These are phyloP conservation scores for Euwallacea fornicatus DNA, from an alignment of 1,140 invertebrate genomes.

Conservation along the genomic window DNA sequence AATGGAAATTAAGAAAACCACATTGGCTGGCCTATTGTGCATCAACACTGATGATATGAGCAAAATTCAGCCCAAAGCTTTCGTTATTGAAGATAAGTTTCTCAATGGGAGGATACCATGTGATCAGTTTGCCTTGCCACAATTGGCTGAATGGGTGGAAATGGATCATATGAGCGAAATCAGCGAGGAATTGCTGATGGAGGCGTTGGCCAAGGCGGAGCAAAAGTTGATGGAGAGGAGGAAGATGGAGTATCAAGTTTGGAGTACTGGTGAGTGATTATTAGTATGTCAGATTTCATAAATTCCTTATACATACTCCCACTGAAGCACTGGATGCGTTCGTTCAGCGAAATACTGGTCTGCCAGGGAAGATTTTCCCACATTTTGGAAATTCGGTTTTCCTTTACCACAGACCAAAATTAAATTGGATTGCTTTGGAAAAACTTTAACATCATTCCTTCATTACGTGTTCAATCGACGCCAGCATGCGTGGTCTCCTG, in stretches of 20 bases:
- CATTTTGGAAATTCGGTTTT: too few species aligned
- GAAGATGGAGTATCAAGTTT: constrained; percentile 75
- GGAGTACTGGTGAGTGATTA: constrained; percentile 61
- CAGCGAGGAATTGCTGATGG: constrained; percentile 60
- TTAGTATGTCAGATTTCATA: too few species aligned
- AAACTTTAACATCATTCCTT: too few species aligned
- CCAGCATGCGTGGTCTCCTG: too few species aligned
- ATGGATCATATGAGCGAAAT: constrained; percentile 56
- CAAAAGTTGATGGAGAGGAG: constrained; percentile 70
- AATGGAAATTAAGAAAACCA: constrained; percentile 80
- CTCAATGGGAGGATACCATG: constrained; percentile 82
- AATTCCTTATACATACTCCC: too few species aligned
- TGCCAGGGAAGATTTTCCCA: too few species aligned
- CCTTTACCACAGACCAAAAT: too few species aligned
- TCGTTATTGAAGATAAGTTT: constrained; percentile 84
- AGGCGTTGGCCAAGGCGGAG: constrained; percentile 74
- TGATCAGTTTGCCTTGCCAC: constrained; percentile 66
- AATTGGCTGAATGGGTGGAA: constrained; percentile 67
- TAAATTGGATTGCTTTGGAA: too few species aligned
- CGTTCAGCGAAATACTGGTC: too few species aligned
- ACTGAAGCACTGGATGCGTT: too few species aligned
- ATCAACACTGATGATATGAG: constrained; percentile 70
- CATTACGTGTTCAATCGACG: too few species aligned
- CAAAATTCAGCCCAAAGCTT: constrained; percentile 79
- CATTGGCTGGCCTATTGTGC: constrained; percentile 81